Evolutionary conservation across 2,888 invertebrate genomes (phyloP).

Genomic region (Eupithecia pulchellata): DNA sequence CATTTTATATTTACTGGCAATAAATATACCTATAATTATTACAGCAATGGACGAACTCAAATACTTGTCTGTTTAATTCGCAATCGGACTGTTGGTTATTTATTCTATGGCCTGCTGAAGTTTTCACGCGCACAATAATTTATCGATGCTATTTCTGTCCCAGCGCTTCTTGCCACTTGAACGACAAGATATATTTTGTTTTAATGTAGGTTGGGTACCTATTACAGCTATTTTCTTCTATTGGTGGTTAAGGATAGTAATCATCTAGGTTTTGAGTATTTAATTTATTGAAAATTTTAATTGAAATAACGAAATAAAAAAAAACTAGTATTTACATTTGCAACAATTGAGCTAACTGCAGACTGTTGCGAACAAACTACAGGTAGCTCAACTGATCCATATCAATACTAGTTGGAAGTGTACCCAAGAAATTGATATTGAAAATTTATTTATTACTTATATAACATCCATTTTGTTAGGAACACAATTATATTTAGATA

Average conservation of each 20-base stretch:
- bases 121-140: slow-evolving; percentile 56
- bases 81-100: slow-evolving; percentile 51
- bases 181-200: slow-evolving; percentile 13
- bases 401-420: too few relatives aligned
- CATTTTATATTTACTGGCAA: neutral
- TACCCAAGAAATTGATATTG: too few relatives aligned
- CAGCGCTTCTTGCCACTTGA: slow-evolving; percentile 38
- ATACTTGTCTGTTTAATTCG: slow-evolving; percentile 56
- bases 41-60: slow-evolving; percentile 38
- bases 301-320: too few relatives aligned
- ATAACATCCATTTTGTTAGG: too few relatives aligned
- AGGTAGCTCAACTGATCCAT: too few relatives aligned
- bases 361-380: too few relatives aligned
- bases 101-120: slow-evolving; percentile 55
- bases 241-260: neutral
- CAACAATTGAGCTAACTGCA: too few relatives aligned
- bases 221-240: neutral
- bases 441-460: too few relatives aligned
- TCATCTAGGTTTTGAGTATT: neutral
- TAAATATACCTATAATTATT: slow-evolving; percentile 17
- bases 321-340: too few relatives aligned
- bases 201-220: neutral
- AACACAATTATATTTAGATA: too few relatives aligned
- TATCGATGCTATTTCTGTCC: slow-evolving; percentile 54
- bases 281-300: too few relatives aligned